These are phyloP conservation scores for Drosophila austrosaltans DNA, from an alignment of 2,888 invertebrate species.

Conservation along the genomic window DNA sequence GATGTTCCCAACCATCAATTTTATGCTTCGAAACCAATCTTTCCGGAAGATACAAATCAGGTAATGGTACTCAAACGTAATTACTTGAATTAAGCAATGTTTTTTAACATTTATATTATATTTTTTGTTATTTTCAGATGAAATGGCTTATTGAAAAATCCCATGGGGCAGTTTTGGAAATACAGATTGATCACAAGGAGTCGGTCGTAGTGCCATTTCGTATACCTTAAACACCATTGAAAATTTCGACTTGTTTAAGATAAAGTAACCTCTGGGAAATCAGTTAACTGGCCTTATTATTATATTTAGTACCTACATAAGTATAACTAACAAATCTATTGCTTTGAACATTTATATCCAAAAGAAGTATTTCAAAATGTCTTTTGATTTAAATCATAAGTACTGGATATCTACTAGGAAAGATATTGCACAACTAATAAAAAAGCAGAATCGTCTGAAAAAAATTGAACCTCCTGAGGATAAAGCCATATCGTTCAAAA, in stretches of 20 bases:
- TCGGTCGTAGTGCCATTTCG: constrained; percentile 95
- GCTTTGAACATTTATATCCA: constrained; percentile 10
- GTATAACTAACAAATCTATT: constrained; percentile 12
- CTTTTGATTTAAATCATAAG: constrained; percentile 84
- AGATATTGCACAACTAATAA: constrained; percentile 81
- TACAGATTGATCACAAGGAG: constrained; percentile 94
- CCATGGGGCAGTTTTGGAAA: constrained; percentile 88
- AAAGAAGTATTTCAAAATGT: constrained; percentile 76
- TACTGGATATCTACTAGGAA: constrained; percentile 84
- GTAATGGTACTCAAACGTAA: constrained; percentile 84
- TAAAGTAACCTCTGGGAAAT: constrained; percentile 44
- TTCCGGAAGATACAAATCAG: constrained; percentile 88
- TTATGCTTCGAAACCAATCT: constrained; percentile 86
- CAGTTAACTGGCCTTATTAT: constrained; percentile 40
- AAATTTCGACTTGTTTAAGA: constrained; percentile 37
- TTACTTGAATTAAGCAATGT: too few species aligned
- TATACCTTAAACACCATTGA: constrained; percentile 86
- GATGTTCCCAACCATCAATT: constrained; percentile 91
- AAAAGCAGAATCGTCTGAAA: constrained; percentile 81
- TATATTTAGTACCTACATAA: constrained; percentile 36
- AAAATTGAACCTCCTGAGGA: constrained; percentile 69
- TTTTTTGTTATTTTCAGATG: constrained; percentile 86
- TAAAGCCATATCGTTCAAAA: constrained; percentile 68
- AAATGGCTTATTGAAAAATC: constrained; percentile 88
- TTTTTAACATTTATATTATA: neutral